Evolutionary conservation across 2,113 vertebrate genomes (phyloP).

Genomic region (Rhagologus leucostigma): DNA sequence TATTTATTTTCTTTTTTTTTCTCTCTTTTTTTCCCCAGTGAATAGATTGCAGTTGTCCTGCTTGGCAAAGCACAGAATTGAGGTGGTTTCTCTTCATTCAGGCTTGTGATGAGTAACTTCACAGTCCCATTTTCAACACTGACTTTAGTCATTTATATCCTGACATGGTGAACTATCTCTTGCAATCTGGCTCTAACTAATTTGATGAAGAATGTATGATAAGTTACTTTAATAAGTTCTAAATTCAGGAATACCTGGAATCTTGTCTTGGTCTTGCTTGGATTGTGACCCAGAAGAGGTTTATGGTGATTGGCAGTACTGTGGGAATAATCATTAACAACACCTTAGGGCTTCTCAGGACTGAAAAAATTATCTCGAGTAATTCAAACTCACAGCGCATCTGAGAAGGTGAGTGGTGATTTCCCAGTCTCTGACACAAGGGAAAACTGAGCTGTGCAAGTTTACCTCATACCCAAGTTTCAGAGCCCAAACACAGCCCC

Average conservation of each 20-base stretch:
- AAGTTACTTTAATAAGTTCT: background rate
- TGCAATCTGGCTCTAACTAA: background rate
- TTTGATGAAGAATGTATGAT: background rate
- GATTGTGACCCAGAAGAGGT: background rate
- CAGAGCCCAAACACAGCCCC: background rate
- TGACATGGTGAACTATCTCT: background rate
- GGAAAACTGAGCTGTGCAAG: background rate
- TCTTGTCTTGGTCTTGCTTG: background rate
- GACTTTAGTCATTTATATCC: background rate
- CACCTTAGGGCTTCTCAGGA: background rate
- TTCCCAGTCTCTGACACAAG: background rate
- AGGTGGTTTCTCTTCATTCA: background rate
- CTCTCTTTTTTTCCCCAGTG: rapidly evolving
- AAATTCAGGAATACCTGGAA: background rate
- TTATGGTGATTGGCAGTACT: background rate
- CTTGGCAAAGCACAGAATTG: background rate
- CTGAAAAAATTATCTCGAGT: background rate
- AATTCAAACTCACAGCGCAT: background rate
- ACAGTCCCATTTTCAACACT: background rate
- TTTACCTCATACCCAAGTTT: background rate
- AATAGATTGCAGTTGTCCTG: background rate
- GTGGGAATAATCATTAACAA: background rate
- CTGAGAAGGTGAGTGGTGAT: background rate
- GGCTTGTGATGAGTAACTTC: background rate
- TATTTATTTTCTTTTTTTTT: background rate